Base-by-base conservation (phyloP, 2,797 vertebrate genomes). In the Clarias pachynema region DNA sequence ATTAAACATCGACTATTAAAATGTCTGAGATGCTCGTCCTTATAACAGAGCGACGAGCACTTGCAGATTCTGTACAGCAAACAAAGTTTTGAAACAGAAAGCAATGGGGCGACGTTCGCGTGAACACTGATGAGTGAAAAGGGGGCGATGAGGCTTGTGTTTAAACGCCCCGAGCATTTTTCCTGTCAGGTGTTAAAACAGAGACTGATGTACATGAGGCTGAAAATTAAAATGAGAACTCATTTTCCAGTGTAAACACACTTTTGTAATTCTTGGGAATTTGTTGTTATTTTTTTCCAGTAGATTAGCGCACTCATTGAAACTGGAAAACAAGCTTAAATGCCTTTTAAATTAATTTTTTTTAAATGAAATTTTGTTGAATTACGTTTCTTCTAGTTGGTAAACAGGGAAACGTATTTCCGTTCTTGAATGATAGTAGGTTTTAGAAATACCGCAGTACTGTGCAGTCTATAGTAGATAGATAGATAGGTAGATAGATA, bases 221-320 rank as follows among this genome's bases (percentile, higher is more conserved):
- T 72, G 37, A n/a, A n/a, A 72, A 72, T 72, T n/a, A 15, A 72
- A 72, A 49, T 44, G 69, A 72, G 12, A 72, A 15, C 69, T 44
- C 24, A 72, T 44, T 72, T 72, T 40, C 37, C 69, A 15, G 69
- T 72, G 37, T 44, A 40, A 72, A 44, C 4, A 2, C 44, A 44
- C 44, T 44, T 44, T 44, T 14, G 44, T n/a, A 44, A 44, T 72
- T 72, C 69, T 44, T 72, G 14, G n/a, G 14, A 24, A 72, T 72
- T 72, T 44, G 12, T 72, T 5, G 44, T 4, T 44, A 6, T 44
- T 37, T 72, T 72, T 44, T n/a, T n/a, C 69, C 22, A 72, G 22
- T 24, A n/a, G 69, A 72, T n/a, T 44, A 44, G 37, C 4, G 14
- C 24, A 7, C 37, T 69, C 8, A 37, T 7, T 69, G 3, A 8